Evolutionary conservation across 2,797 vertebrate species (phyloP).

Genomic region (Aldrovandia affinis): DNA sequence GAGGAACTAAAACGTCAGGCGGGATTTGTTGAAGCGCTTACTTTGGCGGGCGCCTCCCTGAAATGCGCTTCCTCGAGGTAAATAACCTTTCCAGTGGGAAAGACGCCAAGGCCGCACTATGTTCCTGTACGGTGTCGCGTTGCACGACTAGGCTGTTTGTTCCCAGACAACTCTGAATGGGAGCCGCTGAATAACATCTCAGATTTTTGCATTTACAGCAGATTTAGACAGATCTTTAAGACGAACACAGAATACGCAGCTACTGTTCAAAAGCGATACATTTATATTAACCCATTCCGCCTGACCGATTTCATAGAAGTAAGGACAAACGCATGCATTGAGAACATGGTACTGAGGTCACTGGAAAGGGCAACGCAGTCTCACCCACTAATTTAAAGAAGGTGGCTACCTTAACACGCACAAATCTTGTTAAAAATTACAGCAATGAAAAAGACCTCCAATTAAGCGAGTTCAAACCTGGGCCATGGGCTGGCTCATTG

Average conservation of each 20-base stretch:
- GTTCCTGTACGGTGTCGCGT: not conserved
- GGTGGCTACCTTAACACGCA: constrained; percentile 26
- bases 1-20: no score
- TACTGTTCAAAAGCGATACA: not conserved
- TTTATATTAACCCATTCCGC: not conserved
- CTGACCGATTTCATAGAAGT: not conserved
- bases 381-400: constrained; percentile 16
- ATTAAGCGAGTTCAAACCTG: constrained; percentile 23
- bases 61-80: no score
- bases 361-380: not conserved
- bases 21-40: no score
- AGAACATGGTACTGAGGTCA: constrained; percentile 1
- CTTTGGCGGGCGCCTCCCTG: not conserved
- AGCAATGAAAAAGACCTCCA: constrained; percentile 27
- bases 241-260: not conserved
- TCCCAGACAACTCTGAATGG: no score
- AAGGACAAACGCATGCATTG: constrained; percentile 28
- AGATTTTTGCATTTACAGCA: no score
- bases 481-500: constrained; percentile 29
- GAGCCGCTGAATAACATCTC: no score
- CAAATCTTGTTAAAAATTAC: constrained; percentile 14
- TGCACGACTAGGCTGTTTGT: not conserved
- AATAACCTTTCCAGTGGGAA: not conserved
- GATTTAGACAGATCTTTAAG: no score
- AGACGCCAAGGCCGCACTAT: not conserved